Conservation (phyloP, 2,113 vertebrate genomes). For the Saccopteryx bilineata region DNA sequence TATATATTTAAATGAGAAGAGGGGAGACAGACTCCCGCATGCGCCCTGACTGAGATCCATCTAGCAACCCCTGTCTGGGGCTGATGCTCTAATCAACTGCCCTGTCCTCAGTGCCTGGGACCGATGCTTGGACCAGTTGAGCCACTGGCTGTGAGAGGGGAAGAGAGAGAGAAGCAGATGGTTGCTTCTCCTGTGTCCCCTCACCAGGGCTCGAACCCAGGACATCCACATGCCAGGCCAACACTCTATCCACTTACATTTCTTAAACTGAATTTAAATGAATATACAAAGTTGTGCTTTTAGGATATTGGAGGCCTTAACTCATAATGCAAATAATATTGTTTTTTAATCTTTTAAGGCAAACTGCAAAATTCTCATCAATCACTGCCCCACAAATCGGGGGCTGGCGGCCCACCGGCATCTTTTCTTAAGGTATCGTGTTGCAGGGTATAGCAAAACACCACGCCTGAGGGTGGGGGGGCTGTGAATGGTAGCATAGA, state of each 20-base stretch:
- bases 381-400: slow-evolving; percentile 93
- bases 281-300: not conserved
- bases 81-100: no score
- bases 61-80: no score
- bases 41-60: no score
- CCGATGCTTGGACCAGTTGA: no score
- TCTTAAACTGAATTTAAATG: not conserved
- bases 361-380: slow-evolving; percentile 90
- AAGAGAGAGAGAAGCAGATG: no score
- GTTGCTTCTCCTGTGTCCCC: no score
- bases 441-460: accelerated
- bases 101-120: no score
- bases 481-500: accelerated
- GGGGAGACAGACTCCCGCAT: no score
- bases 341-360: slow-evolving; percentile 87
- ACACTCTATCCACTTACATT: no score
- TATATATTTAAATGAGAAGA: not conserved
- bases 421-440: slow-evolving; percentile 89
- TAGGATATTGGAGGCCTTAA: not conserved
- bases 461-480: accelerated
- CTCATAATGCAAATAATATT: not conserved
- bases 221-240: no score
- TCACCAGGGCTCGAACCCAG: no score
- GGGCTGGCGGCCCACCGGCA: slow-evolving; percentile 91
- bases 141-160: no score